Evolutionary conservation across 2,888 invertebrate genomes (phyloP).

Genomic region (Branchipolynoe longqiensis): DNA sequence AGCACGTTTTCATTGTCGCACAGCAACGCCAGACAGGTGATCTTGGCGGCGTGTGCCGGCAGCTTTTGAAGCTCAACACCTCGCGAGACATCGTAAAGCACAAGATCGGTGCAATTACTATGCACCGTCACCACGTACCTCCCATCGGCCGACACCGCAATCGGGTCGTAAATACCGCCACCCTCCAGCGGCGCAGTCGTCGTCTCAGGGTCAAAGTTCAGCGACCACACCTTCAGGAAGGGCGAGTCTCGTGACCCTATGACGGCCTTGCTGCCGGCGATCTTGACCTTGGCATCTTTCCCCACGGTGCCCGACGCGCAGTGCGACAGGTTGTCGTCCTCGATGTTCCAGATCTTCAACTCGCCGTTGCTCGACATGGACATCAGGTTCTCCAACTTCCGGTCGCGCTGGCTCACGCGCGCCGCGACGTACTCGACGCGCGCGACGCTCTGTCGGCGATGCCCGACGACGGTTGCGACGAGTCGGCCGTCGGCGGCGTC

Average conservation of each 20-base stretch:
- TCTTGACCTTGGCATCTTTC: conserved; percentile 37
- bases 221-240: conserved; percentile 39
- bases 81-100: conserved; percentile 24
- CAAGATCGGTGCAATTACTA: conserved; percentile 21
- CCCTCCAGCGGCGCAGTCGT: conserved; percentile 40
- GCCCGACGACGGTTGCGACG: conserved; percentile 12
- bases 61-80: conserved; percentile 16
- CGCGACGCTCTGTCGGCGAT: conserved; percentile 26
- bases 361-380: conserved; percentile 43
- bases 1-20: conserved; percentile 2
- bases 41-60: conserved; percentile 9
- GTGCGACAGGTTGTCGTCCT: conserved; percentile 45
- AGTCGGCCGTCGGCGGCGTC: neutral
- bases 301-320: conserved; percentile 14
- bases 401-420: neutral
- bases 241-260: conserved; percentile 50
- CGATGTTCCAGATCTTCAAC: conserved; percentile 44
- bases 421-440: conserved; percentile 3
- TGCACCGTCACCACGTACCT: conserved; percentile 38
- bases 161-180: conserved; percentile 38
- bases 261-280: conserved; percentile 38
- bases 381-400: conserved; percentile 32
- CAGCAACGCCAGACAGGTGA: conserved; percentile 25
- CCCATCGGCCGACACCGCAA: conserved; percentile 33
- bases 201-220: conserved; percentile 49